Evolutionary conservation across 2,113 vertebrate genomes (phyloP), one percentile per base, ranked within the genome.

Genomic region (Symphodus melops): DNA sequence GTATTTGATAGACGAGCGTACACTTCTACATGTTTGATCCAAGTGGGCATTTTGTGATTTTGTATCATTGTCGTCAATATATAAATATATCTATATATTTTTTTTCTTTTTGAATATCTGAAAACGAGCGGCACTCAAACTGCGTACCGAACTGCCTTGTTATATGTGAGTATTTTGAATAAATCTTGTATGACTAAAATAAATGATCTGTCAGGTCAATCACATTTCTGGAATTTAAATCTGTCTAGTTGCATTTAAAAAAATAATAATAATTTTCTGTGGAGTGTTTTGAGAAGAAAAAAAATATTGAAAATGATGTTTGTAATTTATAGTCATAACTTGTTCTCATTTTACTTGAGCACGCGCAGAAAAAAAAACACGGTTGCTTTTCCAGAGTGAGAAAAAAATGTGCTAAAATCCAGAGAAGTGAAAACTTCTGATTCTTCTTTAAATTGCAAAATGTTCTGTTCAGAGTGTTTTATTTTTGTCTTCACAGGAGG

Each of bases 111-210:
- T 65, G 5, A 81, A 82, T 85, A 88, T 89, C 77, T 89, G 56
- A 86, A 88, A 79, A 90, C 68, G 77, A 92, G 77, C 74, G 79
- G 80, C 83, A 89, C 89, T 90, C 84, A 83, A 90, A 81, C 87
- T 85, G 83, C 92, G 92, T 92, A 93, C 91, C 89, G 39, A 83
- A 94, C 73, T 91, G 91, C 90, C 92, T 92, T 92, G 90, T 91
- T 89, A 70, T 87, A 92, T 94, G 93, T 89, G 77, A 83, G 87
- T 90, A 90, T 91, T 90, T 93, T 92, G 80, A 93, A 93, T 91
- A 90, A 92, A 95, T 86, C 75, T 81, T 83, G 72, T 91, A 91
- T 86, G 84, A 91, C 63, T 70, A 87, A 90, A 88, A 88, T 91
- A 72, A 78, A 72, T 6, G 28, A 83, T 52, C 25, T 46, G 28